Base-by-base conservation (phyloP, 1,140 invertebrate genomes). In the Cyclargus thomasi region DNA sequence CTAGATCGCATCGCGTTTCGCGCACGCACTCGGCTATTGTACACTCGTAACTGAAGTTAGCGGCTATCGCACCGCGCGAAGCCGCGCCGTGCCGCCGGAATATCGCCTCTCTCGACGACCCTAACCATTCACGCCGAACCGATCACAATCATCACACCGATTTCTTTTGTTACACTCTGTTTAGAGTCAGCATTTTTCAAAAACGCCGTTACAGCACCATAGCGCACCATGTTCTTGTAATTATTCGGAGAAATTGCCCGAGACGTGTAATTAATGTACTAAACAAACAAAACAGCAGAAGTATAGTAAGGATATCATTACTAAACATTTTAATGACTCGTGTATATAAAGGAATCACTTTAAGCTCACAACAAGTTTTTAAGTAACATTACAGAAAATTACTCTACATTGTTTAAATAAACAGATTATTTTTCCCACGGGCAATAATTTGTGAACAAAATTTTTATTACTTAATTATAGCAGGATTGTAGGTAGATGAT, bases 61-160 rank as follows among this genome's bases (percentile, higher is more conserved):
- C 74, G 77, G 77, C 73, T 79, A 78, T 79, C 81, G 76, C 65
- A 74, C 73, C 73, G n/a, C 75, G 72, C 74, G 64, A 78, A 67
- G 76, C 74, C 68, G 76, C 78, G 71, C 78, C 80, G 79, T 69
- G 74, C 75, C 81, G 79, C 79, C 81, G 82, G 81, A 81, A 81
- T 82, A 84, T 84, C 80, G 77, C 79, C 83, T 86, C 85, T 85
- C 80, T 75, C 81, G 78, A 71, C 83, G 82, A 88, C 85, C 86
- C 85, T 85, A 86, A 67, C 82, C 84, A 84, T 85, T 88, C 85
- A 88, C 76, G 87, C 85, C 65, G 79, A 90, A 86, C 84, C 73
- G 74, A 86, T 80, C 79, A 80, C 74, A 77, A 80, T 74, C 74
- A 80, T 76, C 73, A 75, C 70, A 72, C 70, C 71, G 79, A 82